These are phyloP conservation scores for Notodonta dromedarius DNA, from an alignment of 2,888 invertebrate genomes.

Conservation along the genomic window DNA sequence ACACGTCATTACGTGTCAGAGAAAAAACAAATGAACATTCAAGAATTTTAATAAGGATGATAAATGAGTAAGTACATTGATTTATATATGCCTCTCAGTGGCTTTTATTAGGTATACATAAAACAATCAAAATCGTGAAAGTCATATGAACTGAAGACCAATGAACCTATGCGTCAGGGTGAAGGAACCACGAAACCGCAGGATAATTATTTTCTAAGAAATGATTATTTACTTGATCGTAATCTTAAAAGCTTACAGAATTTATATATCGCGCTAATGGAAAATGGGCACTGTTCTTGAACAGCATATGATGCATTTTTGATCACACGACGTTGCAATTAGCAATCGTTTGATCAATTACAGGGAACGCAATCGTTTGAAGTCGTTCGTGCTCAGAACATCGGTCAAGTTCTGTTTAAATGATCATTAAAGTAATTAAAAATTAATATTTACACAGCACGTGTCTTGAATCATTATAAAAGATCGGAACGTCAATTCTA, in stretches of 20 bases:
- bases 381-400: slow-evolving; percentile 21
- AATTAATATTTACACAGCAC: slow-evolving; percentile 18
- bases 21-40: no score
- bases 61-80: no score
- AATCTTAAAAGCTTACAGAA: slow-evolving; percentile 20
- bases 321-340: slow-evolving; percentile 29
- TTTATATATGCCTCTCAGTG: no score
- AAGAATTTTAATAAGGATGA: no score
- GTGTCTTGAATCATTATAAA: neutral
- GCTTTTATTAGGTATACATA: no score
- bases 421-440: slow-evolving; percentile 10
- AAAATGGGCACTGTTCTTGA: slow-evolving; percentile 29
- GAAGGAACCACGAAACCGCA: neutral
- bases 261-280: neutral
- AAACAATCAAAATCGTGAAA: no score
- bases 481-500: neutral
- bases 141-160: neutral
- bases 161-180: neutral
- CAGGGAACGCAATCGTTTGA: slow-evolving; percentile 35
- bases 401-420: slow-evolving; percentile 22
- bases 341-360: slow-evolving; percentile 45
- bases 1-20: no score
- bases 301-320: slow-evolving; percentile 13
- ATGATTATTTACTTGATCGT: slow-evolving; percentile 7
- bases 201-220: slow-evolving; percentile 4